Evolutionary conservation across 1,140 invertebrate genomes (phyloP).

Genomic region (Bombus pascuorum): DNA sequence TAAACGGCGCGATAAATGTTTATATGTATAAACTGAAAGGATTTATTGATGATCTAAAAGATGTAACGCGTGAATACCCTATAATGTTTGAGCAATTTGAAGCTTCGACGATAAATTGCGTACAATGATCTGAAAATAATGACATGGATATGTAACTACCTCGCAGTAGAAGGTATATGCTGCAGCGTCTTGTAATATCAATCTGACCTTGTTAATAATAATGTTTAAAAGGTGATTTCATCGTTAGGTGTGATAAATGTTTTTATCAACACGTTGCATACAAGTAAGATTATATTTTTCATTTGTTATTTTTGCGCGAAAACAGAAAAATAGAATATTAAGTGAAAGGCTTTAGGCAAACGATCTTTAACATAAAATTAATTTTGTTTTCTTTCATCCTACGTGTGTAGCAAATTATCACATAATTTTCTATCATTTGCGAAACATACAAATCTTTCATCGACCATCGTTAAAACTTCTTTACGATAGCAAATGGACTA

Average conservation of each 20-base stretch:
- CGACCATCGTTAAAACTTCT: neutral
- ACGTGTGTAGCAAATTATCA: too few species aligned
- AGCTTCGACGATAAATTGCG: neutral
- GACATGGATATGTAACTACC: neutral
- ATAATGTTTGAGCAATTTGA: neutral
- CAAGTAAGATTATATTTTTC: neutral
- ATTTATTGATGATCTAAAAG: neutral
- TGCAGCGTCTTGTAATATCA: neutral
- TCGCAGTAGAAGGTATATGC: neutral
- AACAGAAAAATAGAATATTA: neutral
- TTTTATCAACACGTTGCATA: neutral
- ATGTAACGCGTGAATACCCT: neutral
- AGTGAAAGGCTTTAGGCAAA: too few species aligned
- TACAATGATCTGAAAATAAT: conserved; percentile 2
- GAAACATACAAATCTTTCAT: neutral
- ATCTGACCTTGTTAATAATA: neutral
- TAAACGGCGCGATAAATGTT: neutral
- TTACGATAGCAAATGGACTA: neutral
- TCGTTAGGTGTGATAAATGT: neutral
- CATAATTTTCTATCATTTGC: too few species aligned
- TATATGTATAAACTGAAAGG: neutral
- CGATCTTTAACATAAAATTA: too few species aligned
- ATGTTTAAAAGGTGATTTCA: neutral
- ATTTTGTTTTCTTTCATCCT: too few species aligned
- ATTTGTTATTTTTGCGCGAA: neutral